Conservation (phyloP, 2,113 vertebrate species). For the Daphoenositta chrysoptera region DNA sequence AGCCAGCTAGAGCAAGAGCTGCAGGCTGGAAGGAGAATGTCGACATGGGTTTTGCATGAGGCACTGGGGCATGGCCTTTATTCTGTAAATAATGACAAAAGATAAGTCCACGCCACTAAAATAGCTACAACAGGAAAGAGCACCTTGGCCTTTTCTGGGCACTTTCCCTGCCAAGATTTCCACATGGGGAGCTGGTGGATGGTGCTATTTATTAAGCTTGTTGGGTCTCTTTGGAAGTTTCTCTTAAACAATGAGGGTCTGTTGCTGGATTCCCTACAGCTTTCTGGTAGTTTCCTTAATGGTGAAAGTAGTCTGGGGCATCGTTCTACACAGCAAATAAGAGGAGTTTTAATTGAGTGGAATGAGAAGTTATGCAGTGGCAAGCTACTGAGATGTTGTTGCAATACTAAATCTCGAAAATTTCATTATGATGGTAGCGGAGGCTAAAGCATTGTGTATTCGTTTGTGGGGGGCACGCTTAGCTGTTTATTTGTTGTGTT, state of each 20-base stretch:
- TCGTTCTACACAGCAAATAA: neutral
- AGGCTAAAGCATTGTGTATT: neutral
- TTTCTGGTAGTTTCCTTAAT: neutral
- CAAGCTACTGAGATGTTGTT: neutral
- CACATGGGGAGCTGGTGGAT: neutral
- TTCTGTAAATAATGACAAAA: neutral
- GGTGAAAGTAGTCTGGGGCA: rapidly evolving
- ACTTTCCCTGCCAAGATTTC: rapidly evolving
- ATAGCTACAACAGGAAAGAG: neutral
- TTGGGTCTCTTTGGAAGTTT: neutral
- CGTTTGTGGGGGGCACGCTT: neutral
- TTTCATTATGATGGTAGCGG: too few species aligned
- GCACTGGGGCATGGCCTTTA: neutral
- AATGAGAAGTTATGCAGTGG: neutral
- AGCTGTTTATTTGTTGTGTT: neutral
- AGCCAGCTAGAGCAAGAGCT: neutral
- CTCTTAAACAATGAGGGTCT: neutral
- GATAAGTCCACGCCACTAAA: neutral
- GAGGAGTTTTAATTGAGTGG: neutral
- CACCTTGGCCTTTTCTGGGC: neutral
- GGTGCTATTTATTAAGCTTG: neutral
- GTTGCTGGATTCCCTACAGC: neutral
- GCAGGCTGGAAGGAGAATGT: neutral
- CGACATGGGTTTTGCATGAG: neutral
- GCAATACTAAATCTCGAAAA: neutral